Conservation (phyloP, 2,797 vertebrate species). For the Manis javanica region DNA sequence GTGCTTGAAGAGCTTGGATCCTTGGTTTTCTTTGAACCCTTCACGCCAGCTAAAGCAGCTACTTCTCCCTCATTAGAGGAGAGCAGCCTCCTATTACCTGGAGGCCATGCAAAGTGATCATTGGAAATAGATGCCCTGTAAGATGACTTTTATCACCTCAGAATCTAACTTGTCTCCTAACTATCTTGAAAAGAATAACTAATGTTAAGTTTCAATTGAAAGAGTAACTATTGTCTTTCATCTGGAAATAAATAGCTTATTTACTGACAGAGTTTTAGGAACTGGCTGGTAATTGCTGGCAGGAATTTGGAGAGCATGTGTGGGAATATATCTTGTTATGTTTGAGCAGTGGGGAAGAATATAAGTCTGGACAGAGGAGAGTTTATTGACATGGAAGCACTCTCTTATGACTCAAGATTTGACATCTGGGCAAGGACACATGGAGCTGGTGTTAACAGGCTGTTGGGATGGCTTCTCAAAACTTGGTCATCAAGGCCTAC, state of each 20-base stretch:
- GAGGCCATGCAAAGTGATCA: neutral
- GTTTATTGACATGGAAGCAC: neutral
- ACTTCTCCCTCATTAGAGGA: neutral
- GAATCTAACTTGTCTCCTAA: neutral
- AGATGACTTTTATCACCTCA: neutral
- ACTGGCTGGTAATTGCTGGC: neutral
- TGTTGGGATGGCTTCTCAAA: neutral
- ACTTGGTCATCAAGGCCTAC: neutral
- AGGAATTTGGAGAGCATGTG: neutral
- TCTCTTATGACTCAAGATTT: neutral
- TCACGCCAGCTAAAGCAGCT: neutral
- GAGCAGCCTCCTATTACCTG: neutral
- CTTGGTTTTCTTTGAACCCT: neutral
- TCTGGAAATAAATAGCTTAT: neutral
- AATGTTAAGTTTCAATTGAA: neutral
- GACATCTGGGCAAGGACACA: neutral
- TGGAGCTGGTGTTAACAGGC: neutral
- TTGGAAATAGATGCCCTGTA: neutral
- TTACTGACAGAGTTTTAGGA: slow-evolving; percentile 10
- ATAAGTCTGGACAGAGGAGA: neutral
- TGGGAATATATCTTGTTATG: neutral
- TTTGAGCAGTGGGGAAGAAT: neutral
- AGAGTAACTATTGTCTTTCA: neutral
- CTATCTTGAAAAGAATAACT: neutral
- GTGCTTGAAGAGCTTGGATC: neutral